Evolutionary conservation across 2,113 vertebrate genomes (phyloP).

Genomic region (Poecile atricapillus): DNA sequence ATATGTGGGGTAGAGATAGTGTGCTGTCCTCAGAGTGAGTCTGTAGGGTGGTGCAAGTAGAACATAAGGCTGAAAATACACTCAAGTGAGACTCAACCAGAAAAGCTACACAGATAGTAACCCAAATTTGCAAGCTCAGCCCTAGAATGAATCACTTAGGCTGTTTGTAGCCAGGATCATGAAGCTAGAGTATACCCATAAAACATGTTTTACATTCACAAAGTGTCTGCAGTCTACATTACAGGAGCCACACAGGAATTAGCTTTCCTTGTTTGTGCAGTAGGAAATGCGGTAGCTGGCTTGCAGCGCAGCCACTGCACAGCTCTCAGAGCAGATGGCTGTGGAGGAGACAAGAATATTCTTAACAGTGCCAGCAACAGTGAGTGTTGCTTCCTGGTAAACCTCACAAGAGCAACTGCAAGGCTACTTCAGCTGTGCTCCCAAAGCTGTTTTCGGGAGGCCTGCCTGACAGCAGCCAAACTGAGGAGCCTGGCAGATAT

Average conservation of each 20-base stretch:
- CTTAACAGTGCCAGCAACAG: neutral
- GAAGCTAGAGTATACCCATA: neutral
- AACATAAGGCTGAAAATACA: neutral
- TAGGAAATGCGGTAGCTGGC: neutral
- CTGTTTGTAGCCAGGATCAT: neutral
- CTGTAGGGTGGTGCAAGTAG: neutral
- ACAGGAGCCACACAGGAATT: neutral
- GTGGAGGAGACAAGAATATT: neutral
- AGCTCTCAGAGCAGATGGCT: neutral
- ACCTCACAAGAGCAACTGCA: neutral
- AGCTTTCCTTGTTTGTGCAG: neutral
- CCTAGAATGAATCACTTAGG: neutral
- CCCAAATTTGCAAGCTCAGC: neutral
- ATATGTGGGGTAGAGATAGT: neutral
- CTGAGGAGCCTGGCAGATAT: neutral
- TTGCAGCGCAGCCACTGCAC: neutral
- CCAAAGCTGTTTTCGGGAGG: neutral
- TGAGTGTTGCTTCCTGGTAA: neutral
- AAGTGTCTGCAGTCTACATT: neutral
- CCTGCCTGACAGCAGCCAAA: neutral
- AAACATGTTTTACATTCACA: neutral
- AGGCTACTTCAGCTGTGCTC: neutral
- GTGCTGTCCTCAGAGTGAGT: neutral
- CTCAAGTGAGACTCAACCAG: neutral
- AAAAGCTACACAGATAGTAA: neutral